Percentiles rank a stretch among this genome's conserved stretches.
Conservation (phyloP, 1,140 invertebrate species). For the Antheraea pernyi region DNA sequence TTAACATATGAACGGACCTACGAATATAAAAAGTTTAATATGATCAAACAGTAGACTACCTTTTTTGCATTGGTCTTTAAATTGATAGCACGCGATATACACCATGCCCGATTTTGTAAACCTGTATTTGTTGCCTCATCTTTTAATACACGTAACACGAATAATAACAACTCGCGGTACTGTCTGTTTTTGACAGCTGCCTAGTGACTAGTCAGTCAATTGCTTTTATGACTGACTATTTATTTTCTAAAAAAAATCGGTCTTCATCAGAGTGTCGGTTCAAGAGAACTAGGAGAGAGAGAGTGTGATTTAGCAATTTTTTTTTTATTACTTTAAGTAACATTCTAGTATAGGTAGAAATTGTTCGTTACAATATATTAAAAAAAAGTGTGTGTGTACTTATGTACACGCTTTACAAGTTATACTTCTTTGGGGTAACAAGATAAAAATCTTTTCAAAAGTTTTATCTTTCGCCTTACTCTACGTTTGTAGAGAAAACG, state of each 20-base stretch:
- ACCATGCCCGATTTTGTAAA: neutral
- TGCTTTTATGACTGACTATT: neutral
- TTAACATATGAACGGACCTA: neutral
- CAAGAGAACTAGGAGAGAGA: no score
- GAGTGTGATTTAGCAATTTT: no score
- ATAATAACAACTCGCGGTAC: neutral
- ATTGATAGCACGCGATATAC: slow-evolving; percentile 1
- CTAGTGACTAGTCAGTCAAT: neutral
- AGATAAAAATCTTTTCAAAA: no score
- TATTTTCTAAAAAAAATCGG: neutral
- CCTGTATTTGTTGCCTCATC: neutral
- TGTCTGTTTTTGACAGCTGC: neutral
- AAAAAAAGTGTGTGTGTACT: no score
- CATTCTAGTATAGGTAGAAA: no score
- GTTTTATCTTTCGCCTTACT: no score
- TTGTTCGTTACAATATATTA: no score
- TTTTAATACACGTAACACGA: neutral
- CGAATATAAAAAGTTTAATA: neutral
- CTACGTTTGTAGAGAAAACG: no score
- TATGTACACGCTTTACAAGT: no score
- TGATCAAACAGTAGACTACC: neutral
- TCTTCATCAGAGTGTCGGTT: no score
- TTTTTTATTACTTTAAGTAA: no score
- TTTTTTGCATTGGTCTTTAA: neutral
- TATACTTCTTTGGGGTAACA: no score